Conservation (phyloP, 2,797 vertebrate genomes). For the Pangasius mekongensis region DNA sequence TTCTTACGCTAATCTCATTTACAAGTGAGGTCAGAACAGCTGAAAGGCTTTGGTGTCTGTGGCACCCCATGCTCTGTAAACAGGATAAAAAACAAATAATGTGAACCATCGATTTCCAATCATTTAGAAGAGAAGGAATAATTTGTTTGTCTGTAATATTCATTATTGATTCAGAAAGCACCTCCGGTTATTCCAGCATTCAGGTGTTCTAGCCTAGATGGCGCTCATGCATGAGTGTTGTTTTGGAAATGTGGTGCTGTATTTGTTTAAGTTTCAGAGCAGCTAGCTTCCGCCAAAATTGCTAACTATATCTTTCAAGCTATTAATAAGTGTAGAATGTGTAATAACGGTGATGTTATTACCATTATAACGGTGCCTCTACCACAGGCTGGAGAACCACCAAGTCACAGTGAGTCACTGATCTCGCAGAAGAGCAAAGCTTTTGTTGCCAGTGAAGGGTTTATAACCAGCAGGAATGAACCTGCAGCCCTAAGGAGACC, state of each 20-base stretch:
- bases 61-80: neutral
- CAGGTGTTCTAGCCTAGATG: neutral
- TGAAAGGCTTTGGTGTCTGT: neutral
- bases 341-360: neutral
- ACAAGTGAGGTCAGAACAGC: neutral
- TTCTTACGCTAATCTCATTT: neutral
- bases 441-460: conserved; percentile 62
- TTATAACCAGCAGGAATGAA: conserved; percentile 49
- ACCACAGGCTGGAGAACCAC: conserved; percentile 66
- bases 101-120: neutral
- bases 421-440: conserved; percentile 71
- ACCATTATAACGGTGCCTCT: neutral
- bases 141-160: neutral
- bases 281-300: neutral
- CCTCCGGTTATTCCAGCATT: neutral
- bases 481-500: conserved; percentile 62
- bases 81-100: neutral
- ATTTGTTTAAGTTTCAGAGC: neutral
- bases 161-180: neutral
- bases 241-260: neutral
- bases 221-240: neutral
- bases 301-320: neutral
- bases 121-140: neutral
- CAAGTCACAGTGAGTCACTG: conserved; percentile 67
- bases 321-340: neutral